phyloP scores from a whole-genome alignment of 2,797 vertebrate genomes.

The Rhynchotus rufescens region DNA sequence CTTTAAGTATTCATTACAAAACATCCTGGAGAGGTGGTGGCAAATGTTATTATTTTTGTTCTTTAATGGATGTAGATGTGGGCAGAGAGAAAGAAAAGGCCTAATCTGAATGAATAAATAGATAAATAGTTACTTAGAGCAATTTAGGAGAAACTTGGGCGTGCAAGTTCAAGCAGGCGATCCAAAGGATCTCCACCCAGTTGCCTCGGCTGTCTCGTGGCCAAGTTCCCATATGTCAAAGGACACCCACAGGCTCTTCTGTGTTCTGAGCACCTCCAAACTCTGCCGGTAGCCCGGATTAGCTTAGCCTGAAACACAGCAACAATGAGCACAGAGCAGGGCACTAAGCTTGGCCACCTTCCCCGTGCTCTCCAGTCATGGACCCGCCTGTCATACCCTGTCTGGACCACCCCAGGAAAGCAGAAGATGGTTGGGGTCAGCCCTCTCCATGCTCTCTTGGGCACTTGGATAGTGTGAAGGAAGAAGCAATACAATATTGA shows the following conservation, averaged over 20 bases:
- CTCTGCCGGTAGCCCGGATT: neutral
- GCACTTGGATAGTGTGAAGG: neutral
- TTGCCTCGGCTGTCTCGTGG: neutral
- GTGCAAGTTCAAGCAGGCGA: slow-evolving; percentile 51
- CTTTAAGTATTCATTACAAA: slow-evolving; percentile 35
- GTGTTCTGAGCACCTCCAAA: neutral
- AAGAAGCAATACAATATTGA: neutral
- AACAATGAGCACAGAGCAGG: neutral
- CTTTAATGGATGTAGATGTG: slow-evolving; percentile 4
- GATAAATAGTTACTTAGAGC: slow-evolving; percentile 44
- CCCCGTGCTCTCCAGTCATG: neutral
- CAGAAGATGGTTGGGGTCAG: neutral
- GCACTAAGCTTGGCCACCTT: neutral
- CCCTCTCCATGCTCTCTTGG: neutral
- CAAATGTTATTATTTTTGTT: neutral
- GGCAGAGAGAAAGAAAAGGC: slow-evolving; percentile 13
- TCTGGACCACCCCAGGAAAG: neutral
- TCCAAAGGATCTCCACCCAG: slow-evolving; percentile 5
- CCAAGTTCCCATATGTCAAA: slow-evolving; percentile 8
- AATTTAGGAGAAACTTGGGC: slow-evolving; percentile 37
- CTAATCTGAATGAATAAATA: slow-evolving; percentile 44
- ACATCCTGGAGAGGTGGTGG: neutral
- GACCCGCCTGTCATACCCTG: neutral
- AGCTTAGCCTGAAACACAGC: neutral
- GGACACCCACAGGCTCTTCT: neutral